phyloP scores from a whole-genome alignment of 2,113 vertebrate genomes.

The Phalacrocorax aristotelis region DNA sequence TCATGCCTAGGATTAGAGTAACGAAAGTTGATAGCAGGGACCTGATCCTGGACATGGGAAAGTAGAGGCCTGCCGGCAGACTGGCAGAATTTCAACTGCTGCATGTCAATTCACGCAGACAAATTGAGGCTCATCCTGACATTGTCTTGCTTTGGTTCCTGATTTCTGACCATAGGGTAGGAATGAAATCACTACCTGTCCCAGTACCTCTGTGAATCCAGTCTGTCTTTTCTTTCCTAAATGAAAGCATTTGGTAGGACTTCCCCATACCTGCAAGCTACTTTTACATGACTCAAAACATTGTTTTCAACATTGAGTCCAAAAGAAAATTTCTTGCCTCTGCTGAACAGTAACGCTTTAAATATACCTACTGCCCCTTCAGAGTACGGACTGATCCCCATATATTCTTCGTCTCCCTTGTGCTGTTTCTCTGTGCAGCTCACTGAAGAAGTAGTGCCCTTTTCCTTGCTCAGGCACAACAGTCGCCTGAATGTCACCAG shows the following conservation, averaged over 20 bases:
- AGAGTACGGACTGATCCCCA: not conserved
- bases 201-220: not conserved
- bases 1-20: fast-evolving
- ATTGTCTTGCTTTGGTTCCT: not conserved
- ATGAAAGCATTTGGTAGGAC: not conserved
- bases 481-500: not conserved
- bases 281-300: not conserved
- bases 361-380: not conserved
- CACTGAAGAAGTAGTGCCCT: not conserved
- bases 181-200: not conserved
- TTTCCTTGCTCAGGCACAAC: not conserved
- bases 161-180: not conserved
- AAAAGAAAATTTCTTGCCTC: not conserved
- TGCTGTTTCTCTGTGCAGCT: not conserved
- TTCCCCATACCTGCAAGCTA: not conserved
- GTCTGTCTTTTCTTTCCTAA: not conserved
- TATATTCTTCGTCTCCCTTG: not conserved
- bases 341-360: not conserved
- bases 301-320: not conserved
- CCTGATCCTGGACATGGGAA: not conserved
- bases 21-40: not conserved
- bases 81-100: not conserved
- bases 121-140: not conserved
- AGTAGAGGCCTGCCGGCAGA: not conserved
- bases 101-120: not conserved